Evolutionary conservation across 2,888 invertebrate genomes (phyloP).

Genomic region (Imbricaverruca yamaguchii): DNA sequence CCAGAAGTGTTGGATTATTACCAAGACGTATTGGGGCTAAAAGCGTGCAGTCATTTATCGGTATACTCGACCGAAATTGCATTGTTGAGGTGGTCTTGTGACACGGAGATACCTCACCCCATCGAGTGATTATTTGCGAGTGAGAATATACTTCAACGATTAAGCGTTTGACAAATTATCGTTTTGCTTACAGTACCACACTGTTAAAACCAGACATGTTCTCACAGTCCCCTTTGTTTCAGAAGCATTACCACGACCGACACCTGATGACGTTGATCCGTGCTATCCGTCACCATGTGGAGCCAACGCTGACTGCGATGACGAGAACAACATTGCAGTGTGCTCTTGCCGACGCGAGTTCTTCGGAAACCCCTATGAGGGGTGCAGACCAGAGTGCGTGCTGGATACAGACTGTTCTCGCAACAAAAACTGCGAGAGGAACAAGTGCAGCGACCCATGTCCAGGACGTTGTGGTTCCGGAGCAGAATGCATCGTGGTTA

Average conservation of each 20-base stretch:
- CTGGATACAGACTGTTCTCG: slow-evolving; percentile 73
- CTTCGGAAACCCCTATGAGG: slow-evolving; percentile 52
- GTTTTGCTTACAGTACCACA: no score
- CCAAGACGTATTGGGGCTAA: not conserved
- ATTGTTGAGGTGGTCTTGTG: no score
- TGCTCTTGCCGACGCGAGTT: slow-evolving; percentile 64
- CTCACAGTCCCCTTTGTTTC: not conserved
- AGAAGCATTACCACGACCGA: slow-evolving; percentile 30
- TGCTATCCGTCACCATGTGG: slow-evolving; percentile 79
- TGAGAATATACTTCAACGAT: no score
- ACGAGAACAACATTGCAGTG: slow-evolving; percentile 66
- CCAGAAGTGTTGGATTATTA: not conserved
- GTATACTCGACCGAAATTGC: no score
- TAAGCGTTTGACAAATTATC: no score
- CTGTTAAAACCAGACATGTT: no score
- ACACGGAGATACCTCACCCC: no score
- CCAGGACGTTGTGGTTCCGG: slow-evolving; percentile 64
- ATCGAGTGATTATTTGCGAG: no score
- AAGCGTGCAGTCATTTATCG: no score
- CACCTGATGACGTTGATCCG: slow-evolving; percentile 48
- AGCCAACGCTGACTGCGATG: slow-evolving; percentile 69
- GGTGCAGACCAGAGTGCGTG: slow-evolving; percentile 67
- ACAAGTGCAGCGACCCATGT: slow-evolving; percentile 51
- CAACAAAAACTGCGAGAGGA: slow-evolving; percentile 63
- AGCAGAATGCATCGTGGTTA: slow-evolving; percentile 63